Conservation (phyloP, 2,113 vertebrate genomes). For the Xiphophorus hellerii region DNA sequence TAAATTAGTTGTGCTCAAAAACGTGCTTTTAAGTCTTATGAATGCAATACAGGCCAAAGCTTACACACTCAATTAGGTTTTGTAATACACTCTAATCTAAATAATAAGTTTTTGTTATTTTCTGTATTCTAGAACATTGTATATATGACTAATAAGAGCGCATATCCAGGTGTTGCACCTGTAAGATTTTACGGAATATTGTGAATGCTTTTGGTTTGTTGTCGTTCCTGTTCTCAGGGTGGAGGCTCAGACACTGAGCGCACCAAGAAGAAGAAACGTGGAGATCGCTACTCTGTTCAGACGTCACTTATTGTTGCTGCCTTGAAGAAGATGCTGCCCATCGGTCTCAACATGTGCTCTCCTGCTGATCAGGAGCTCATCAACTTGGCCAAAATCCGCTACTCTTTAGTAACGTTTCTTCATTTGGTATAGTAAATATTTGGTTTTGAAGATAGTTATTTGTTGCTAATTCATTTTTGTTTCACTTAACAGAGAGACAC, state of each 20-base stretch:
- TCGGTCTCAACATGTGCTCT: constrained; percentile 97
- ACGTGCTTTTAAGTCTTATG: not conserved
- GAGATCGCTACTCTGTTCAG: constrained; percentile 93
- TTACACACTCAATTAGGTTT: not conserved
- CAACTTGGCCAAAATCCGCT: constrained; percentile 89
- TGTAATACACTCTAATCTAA: not conserved
- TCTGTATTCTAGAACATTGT: not conserved
- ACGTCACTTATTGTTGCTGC: constrained; percentile 96
- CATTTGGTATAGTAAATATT: constrained; percentile 1
- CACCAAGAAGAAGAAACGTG: constrained; percentile 91
- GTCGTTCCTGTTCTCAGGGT: constrained; percentile 77
- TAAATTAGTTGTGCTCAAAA: not conserved
- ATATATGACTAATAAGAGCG: constrained; percentile 6
- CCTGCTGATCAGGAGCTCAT: constrained; percentile 96
- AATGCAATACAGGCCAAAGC: not conserved
- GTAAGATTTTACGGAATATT: constrained; percentile 28
- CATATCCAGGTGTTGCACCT: constrained; percentile 9
- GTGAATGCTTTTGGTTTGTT: constrained; percentile 59
- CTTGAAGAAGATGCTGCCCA: constrained; percentile 96
- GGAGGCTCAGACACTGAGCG: constrained; percentile 92
- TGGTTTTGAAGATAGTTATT: not conserved
- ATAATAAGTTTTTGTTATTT: not conserved
- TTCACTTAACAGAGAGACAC: constrained; percentile 89
- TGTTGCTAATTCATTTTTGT: constrained; percentile 19
- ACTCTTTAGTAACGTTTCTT: constrained; percentile 86